Percentiles rank a stretch among this genome's conserved stretches.
These are phyloP conservation scores for Siniperca chuatsi DNA, from an alignment of 2,113 vertebrate species.

Conservation along the genomic window DNA sequence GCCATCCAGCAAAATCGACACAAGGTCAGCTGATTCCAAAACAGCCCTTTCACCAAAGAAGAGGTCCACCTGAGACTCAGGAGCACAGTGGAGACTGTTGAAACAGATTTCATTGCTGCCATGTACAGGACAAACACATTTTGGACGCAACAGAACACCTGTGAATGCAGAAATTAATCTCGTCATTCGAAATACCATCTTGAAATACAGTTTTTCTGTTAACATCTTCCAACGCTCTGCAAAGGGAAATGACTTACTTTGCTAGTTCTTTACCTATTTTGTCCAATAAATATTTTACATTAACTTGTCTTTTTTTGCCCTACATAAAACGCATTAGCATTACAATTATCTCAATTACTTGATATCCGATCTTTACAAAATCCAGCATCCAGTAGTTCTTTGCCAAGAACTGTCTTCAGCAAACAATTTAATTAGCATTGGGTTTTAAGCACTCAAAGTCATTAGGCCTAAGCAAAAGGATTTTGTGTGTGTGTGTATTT, in stretches of 20 bases:
- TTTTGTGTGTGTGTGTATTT: too few relatives aligned
- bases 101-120: not conserved
- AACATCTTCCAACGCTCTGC: not conserved
- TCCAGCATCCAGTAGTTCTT: conserved; percentile 13
- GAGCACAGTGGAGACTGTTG: not conserved
- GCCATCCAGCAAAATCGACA: not conserved
- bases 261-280: not conserved
- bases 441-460: conserved; percentile 51
- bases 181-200: not conserved
- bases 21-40: not conserved
- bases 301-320: not conserved
- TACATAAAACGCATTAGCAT: not conserved
- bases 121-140: not conserved
- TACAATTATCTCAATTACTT: not conserved
- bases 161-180: not conserved
- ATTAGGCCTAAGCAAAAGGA: conserved; percentile 31
- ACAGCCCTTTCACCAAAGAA: not conserved
- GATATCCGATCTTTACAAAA: conserved; percentile 40
- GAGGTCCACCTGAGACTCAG: not conserved
- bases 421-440: conserved; percentile 57
- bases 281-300: conserved; percentile 28
- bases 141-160: not conserved
- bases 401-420: conserved; percentile 25
- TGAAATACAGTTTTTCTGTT: not conserved
- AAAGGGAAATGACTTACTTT: not conserved